These are phyloP conservation scores for Pachliopta kotzebuea DNA, from an alignment of 2,888 invertebrate species.

Conservation along the genomic window DNA sequence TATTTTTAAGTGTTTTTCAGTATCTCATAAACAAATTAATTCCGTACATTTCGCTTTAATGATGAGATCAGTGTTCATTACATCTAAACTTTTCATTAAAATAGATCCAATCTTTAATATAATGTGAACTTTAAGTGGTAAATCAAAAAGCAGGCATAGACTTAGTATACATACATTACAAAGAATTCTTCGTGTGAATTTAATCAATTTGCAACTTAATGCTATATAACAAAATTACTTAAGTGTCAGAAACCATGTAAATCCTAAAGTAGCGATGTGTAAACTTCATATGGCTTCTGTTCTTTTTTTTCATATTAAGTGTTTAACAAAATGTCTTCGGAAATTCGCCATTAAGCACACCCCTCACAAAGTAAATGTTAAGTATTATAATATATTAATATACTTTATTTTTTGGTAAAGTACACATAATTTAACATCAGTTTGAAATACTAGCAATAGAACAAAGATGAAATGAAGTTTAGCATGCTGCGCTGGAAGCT, in stretches of 20 bases:
- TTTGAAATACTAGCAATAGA: no score
- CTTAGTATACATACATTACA: neutral
- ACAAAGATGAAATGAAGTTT: no score
- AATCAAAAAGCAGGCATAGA: neutral
- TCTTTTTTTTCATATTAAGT: neutral
- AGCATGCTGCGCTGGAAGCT: no score
- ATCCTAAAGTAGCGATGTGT: neutral
- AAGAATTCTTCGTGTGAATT: neutral
- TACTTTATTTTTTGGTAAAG: no score
- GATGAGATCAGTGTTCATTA: no score
- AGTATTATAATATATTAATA: no score
- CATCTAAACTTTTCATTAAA: neutral
- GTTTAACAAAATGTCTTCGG: neutral
- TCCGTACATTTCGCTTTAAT: neutral
- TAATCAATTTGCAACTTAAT: neutral
- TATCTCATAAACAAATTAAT: neutral
- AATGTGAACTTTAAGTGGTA: no score
- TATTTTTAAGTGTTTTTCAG: no score
- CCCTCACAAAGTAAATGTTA: no score
- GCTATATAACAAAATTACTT: neutral
- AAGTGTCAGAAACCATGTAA: constrained; percentile 1
- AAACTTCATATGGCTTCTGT: neutral
- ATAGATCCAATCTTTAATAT: neutral
- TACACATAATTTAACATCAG: no score
- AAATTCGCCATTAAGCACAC: no score